phyloP scores from a whole-genome alignment of 2,888 invertebrate genomes.

The Tenodera sinensis region DNA sequence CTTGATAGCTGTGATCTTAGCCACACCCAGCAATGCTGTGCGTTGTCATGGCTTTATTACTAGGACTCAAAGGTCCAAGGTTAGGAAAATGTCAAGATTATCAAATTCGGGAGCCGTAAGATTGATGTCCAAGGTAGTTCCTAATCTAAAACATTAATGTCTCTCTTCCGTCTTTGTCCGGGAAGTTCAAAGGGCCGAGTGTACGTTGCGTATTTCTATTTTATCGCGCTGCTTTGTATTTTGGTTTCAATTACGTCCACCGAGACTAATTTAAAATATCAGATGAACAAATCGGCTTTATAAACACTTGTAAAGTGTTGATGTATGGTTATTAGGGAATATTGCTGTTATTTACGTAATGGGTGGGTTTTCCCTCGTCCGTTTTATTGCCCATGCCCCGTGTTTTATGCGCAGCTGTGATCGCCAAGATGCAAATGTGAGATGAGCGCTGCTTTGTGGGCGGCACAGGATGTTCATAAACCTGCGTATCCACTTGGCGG shows the following conservation, averaged over 20 bases:
- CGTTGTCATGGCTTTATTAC: background rate
- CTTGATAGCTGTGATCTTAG: background rate
- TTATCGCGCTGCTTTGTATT: background rate
- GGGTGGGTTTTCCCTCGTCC: background rate
- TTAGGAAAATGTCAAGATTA: no score
- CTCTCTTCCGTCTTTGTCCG: no score
- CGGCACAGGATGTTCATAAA: background rate
- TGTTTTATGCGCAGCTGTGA: background rate
- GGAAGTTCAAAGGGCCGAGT: no score
- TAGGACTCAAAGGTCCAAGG: no score
- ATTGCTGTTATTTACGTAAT: background rate
- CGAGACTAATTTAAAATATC: background rate
- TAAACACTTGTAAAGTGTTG: background rate
- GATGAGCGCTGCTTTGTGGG: background rate
- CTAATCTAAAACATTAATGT: no score
- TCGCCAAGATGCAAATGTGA: background rate
- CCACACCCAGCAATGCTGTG: background rate
- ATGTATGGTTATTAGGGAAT: background rate
- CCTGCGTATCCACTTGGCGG: background rate
- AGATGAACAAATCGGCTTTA: background rate
- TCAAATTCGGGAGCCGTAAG: no score
- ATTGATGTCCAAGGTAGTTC: no score
- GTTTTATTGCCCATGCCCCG: background rate
- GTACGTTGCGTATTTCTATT: background rate
- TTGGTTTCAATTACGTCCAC: background rate